Conservation (phyloP, 2,113 vertebrate species). For the Penelope pileata region DNA sequence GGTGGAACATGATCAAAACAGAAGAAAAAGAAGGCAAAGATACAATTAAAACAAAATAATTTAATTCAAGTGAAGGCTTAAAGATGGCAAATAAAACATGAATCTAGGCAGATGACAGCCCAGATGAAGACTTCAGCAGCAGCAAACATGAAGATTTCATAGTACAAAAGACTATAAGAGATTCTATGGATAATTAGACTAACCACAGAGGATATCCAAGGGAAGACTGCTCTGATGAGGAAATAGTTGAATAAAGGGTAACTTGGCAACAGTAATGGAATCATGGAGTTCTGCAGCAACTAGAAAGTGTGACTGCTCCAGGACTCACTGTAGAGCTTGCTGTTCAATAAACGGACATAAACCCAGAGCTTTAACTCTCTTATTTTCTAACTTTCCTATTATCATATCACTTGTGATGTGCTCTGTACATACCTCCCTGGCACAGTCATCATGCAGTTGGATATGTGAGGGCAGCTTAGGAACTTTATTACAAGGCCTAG, state of each 20-base stretch:
- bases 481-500: background rate
- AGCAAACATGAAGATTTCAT: background rate
- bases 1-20: constrained; percentile 6
- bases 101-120: background rate
- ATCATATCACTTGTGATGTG: background rate
- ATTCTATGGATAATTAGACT: background rate
- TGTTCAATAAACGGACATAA: background rate
- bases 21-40: constrained; percentile 18
- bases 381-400: background rate
- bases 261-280: background rate
- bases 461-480: background rate
- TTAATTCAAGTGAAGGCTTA: background rate
- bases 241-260: background rate
- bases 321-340: background rate
- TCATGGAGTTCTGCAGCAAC: background rate
- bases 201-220: background rate
- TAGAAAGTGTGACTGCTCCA: background rate
- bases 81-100: background rate
- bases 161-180: background rate
- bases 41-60: background rate
- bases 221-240: background rate
- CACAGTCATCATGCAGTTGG: background rate
- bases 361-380: background rate
- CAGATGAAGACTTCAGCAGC: background rate
- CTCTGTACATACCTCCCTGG: background rate